Evolutionary conservation across 2,888 invertebrate genomes (phyloP).

Genomic region (Phragmatobia fuliginosa): DNA sequence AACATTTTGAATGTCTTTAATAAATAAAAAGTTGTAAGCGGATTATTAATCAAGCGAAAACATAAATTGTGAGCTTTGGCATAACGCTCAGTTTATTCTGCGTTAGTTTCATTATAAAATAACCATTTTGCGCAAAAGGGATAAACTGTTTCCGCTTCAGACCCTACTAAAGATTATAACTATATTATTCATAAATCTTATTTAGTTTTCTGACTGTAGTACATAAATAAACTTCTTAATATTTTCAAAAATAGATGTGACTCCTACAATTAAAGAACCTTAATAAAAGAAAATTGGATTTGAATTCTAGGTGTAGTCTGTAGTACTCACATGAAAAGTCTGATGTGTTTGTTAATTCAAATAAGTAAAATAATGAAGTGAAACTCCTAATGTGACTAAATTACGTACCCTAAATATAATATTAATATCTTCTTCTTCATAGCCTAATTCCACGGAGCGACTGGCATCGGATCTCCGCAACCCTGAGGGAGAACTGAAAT

Average conservation of each 20-base stretch:
- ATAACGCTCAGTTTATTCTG: not conserved
- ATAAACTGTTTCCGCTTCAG: constrained; percentile 3
- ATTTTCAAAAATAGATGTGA: not conserved
- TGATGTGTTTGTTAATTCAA: too few species aligned
- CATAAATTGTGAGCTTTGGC: not conserved
- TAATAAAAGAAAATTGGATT: not conserved
- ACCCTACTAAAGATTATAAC: constrained; percentile 4
- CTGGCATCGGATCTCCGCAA: too few species aligned
- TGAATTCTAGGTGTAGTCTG: too few species aligned
- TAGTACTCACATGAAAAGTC: too few species aligned
- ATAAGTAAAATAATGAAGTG: too few species aligned
- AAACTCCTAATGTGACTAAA: too few species aligned
- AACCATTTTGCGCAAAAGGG: constrained; percentile 6
- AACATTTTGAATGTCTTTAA: not conserved
- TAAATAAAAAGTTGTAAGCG: not conserved
- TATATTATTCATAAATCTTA: constrained; percentile 12
- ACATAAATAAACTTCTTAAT: not conserved
- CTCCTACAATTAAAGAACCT: too few species aligned
- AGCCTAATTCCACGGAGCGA: too few species aligned
- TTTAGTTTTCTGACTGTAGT: not conserved
- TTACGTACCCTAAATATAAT: too few species aligned
- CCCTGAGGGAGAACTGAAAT: too few species aligned
- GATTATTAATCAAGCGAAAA: not conserved
- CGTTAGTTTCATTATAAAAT: not conserved
- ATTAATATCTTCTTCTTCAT: too few species aligned